A percentile compares a stretch with the other conserved stretches of the same genome.
Conservation (phyloP, 2,113 vertebrate genomes). For the Egretta garzetta region DNA sequence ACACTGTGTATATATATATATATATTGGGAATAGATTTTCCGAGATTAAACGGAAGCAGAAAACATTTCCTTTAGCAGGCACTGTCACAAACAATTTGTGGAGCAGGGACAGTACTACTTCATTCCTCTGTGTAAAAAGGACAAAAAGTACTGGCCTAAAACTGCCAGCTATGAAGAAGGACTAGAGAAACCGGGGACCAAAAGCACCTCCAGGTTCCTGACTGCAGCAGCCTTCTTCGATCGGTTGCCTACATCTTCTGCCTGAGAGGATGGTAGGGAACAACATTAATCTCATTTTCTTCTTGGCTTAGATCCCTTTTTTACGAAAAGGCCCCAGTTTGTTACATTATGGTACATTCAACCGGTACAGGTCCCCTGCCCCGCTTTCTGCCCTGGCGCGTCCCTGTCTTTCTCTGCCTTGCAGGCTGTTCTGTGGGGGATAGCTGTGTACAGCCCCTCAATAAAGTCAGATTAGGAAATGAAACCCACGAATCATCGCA, state of each 20-base stretch:
- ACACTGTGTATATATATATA: background rate
- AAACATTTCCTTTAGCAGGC: background rate
- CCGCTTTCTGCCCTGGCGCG: background rate
- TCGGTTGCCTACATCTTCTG: background rate
- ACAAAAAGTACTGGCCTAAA: background rate
- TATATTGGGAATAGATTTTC: background rate
- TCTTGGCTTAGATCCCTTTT: background rate
- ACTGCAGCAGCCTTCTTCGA: background rate
- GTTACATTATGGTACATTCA: background rate
- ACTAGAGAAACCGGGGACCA: background rate
- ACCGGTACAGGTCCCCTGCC: background rate
- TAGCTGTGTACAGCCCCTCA: background rate
- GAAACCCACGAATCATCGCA: background rate
- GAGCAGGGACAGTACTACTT: background rate
- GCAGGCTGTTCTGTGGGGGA: background rate
- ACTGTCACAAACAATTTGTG: background rate
- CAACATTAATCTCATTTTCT: background rate
- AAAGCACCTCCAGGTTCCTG: background rate
- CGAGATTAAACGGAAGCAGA: background rate
- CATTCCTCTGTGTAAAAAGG: background rate
- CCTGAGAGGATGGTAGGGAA: background rate
- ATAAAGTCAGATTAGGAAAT: background rate
- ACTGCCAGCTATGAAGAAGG: background rate
- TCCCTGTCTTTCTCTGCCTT: background rate
- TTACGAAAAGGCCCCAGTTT: rapidly evolving